Evolutionary conservation across 2,113 vertebrate genomes (phyloP).

Genomic region (Daphoenositta chrysoptera): DNA sequence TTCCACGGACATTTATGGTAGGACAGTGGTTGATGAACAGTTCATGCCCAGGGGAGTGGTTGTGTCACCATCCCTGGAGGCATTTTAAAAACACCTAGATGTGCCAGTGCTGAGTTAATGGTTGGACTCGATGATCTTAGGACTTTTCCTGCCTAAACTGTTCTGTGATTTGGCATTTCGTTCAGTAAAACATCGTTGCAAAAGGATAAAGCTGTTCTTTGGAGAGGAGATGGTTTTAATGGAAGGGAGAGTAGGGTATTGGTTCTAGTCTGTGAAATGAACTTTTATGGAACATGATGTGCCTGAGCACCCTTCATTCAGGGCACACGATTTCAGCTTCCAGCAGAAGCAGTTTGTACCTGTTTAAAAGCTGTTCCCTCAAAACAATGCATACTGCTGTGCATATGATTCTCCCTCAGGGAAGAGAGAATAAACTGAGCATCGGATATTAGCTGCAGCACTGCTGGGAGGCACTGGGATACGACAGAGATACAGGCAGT

Average conservation of each 20-base stretch:
- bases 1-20: not conserved
- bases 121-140: not conserved
- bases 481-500: not conserved
- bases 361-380: not conserved
- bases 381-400: not conserved
- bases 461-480: constrained; percentile 13
- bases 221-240: not conserved
- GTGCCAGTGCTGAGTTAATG: not conserved
- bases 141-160: not conserved
- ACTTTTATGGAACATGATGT: not conserved
- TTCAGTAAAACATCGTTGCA: not conserved
- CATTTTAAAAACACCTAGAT: not conserved
- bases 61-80: not conserved
- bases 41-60: not conserved
- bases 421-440: not conserved
- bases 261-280: not conserved
- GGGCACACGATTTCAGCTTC: not conserved
- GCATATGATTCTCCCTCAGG: not conserved
- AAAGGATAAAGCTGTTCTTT: not conserved
- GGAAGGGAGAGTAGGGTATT: not conserved
- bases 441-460: not conserved
- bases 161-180: not conserved
- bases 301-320: not conserved
- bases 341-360: not conserved
- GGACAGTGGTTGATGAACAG: not conserved